Evolutionary conservation across 2,888 invertebrate species (phyloP).

Genomic region (Tetragonula carbonaria): DNA sequence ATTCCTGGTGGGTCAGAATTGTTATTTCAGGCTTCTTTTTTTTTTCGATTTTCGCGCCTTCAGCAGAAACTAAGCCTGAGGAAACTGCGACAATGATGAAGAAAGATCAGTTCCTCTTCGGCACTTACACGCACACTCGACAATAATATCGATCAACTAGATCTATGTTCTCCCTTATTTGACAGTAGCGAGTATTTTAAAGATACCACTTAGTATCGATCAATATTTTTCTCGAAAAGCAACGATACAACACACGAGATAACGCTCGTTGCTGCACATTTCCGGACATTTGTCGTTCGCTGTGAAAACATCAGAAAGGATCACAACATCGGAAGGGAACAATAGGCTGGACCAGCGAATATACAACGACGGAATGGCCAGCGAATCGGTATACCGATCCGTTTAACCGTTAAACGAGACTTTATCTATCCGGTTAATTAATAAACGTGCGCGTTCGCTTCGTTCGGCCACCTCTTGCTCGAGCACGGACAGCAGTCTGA

Average conservation of each 20-base stretch:
- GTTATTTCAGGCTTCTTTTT: too few relatives aligned
- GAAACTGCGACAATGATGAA: too few relatives aligned
- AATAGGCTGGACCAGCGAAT: conserved; percentile 43
- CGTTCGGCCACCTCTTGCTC: conserved; percentile 49
- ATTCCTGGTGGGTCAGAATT: too few relatives aligned
- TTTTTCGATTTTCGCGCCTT: too few relatives aligned
- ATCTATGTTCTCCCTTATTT: neutral
- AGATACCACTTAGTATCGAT: conserved; percentile 27
- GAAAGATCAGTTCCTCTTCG: too few relatives aligned
- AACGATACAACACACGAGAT: conserved; percentile 29
- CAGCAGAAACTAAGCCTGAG: too few relatives aligned
- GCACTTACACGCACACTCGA: too few relatives aligned
- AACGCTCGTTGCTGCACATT: conserved; percentile 29
- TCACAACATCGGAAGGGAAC: conserved; percentile 34
- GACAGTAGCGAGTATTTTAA: conserved; percentile 21
- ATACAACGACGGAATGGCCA: conserved; percentile 5
- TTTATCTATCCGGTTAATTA: conserved; percentile 69
- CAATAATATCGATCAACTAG: too few relatives aligned
- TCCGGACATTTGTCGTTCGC: conserved; percentile 48
- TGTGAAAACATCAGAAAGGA: conserved; percentile 29
- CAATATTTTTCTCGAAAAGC: conserved; percentile 25
- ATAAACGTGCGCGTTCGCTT: conserved; percentile 62
- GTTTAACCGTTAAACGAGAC: conserved; percentile 60
- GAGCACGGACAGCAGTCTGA: conserved; percentile 67
- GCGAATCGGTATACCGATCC: conserved; percentile 47